phyloP scores from a whole-genome alignment of 1,140 invertebrate species.

The Drosophila pachea region DNA sequence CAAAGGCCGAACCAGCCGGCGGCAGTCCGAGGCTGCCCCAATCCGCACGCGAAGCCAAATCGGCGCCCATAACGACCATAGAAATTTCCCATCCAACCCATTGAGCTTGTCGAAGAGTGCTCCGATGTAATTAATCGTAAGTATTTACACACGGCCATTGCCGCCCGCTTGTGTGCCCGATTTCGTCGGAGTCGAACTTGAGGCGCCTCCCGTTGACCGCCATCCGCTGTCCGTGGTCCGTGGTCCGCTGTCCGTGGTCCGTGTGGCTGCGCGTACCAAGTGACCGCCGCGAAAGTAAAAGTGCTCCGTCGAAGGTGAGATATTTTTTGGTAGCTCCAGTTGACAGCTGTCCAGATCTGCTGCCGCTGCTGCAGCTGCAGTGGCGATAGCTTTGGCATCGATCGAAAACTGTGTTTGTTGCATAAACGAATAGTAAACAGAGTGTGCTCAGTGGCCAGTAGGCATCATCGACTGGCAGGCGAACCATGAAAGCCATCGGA shows the following conservation, averaged over 20 bases:
- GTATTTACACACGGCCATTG: conserved; percentile 56
- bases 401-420: conserved; percentile 67
- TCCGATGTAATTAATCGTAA: conserved; percentile 69
- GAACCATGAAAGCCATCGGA: conserved; percentile 48
- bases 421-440: conserved; percentile 52
- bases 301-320: conserved; percentile 37
- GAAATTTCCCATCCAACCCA: conserved; percentile 57
- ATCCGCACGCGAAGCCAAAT: background rate
- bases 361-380: conserved; percentile 31
- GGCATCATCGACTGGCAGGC: conserved; percentile 16
- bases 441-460: background rate
- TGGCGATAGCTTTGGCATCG: conserved; percentile 41
- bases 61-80: conserved; percentile 35
- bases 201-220: conserved; percentile 28
- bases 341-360: conserved; percentile 26
- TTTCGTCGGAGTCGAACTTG: conserved; percentile 10
- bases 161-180: too few species aligned
- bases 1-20: conserved; percentile 33
- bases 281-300: conserved; percentile 40
- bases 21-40: conserved; percentile 11
- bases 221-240: too few species aligned
- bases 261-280: conserved; percentile 10
- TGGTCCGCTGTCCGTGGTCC: too few species aligned
- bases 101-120: conserved; percentile 46
- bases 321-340: conserved; percentile 9